Evolutionary conservation across 37 sponge, comb jelly and placozoan species (phyloP).

Genomic region (Agelas oroides): DNA sequence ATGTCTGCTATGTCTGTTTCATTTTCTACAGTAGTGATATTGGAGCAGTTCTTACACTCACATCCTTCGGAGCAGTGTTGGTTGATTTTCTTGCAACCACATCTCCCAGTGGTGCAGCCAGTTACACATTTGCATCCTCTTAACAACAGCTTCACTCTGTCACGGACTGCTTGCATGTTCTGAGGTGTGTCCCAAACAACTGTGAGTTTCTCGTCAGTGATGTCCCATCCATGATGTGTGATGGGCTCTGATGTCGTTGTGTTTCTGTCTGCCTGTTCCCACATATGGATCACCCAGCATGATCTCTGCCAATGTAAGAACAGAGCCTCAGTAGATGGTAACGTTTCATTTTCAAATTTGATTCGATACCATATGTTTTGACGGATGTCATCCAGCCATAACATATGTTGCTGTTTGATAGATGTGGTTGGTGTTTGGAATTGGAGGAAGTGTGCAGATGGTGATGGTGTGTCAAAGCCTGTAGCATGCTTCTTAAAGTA

Average conservation of each 20-base stretch:
- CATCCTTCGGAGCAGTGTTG: constrained; percentile 21
- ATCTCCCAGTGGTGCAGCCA: constrained; percentile 22
- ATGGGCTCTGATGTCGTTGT: neutral
- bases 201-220: neutral
- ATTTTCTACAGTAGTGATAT: neutral
- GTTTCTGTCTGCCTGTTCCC: constrained; percentile 36
- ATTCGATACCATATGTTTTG: constrained; percentile 29
- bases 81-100: constrained; percentile 2
- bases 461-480: constrained; percentile 12
- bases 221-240: constrained; percentile 11
- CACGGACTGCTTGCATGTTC: neutral
- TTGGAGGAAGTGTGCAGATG: neutral
- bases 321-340: constrained; percentile 32
- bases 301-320: constrained; percentile 24
- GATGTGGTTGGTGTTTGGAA: neutral
- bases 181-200: constrained; percentile 29
- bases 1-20: neutral
- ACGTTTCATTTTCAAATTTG: constrained; percentile 45
- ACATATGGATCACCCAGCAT: constrained; percentile 40
- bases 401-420: neutral
- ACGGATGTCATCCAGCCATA: constrained; percentile 27
- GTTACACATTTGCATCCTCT: constrained; percentile 35
- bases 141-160: neutral
- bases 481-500: constrained; percentile 33
- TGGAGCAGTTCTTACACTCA: constrained; percentile 12